Conservation (phyloP, 2,888 invertebrate species). For the Himalopsyche tibetana region DNA sequence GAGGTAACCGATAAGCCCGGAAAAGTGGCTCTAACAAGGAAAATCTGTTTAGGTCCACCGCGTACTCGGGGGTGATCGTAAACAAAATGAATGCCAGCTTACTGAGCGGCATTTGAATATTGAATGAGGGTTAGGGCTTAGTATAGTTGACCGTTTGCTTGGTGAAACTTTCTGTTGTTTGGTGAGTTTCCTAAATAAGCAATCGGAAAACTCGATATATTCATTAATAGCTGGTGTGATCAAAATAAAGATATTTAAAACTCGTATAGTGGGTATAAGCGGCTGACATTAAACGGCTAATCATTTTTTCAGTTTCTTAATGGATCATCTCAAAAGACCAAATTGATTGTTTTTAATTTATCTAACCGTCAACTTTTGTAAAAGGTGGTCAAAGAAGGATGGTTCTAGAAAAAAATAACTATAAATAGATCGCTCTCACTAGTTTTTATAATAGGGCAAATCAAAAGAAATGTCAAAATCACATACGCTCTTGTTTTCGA, state of each 20-base stretch:
- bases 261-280: too few species aligned
- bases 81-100: conserved; percentile 59
- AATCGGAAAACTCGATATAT: conserved; percentile 8
- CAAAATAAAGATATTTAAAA: not conserved
- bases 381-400: too few species aligned
- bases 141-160: conserved; percentile 55
- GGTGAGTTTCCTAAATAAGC: conserved; percentile 25
- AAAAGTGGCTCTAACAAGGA: conserved; percentile 53
- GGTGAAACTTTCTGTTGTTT: conserved; percentile 9
- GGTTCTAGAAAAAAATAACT: too few species aligned
- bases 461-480: too few species aligned
- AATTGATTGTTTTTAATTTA: too few species aligned
- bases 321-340: too few species aligned
- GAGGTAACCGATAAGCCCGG: conserved; percentile 46
- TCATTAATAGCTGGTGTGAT: not conserved
- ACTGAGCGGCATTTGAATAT: conserved; percentile 58
- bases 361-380: too few species aligned
- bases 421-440: too few species aligned
- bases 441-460: too few species aligned
- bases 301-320: too few species aligned
- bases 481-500: too few species aligned
- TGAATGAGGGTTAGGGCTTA: conserved; percentile 49
- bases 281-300: too few species aligned
- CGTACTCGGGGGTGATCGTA: conserved; percentile 47
- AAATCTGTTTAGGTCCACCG: conserved; percentile 56